Percentiles rank a stretch among this genome's conserved stretches.
phyloP scores from a whole-genome alignment of 2,113 vertebrate genomes.

The Oenanthe oenanthe region DNA sequence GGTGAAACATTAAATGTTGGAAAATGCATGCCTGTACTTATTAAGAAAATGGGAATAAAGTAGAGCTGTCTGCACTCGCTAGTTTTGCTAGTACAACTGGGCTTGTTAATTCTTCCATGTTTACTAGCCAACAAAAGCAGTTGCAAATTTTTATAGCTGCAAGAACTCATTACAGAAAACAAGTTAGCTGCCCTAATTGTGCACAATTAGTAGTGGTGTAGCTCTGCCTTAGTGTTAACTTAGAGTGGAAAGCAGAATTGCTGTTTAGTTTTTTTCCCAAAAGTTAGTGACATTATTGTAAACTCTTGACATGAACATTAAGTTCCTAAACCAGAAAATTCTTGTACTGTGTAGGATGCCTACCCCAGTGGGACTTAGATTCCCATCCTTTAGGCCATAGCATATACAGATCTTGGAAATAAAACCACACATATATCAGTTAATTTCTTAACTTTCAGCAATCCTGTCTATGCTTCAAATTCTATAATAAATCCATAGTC shows the following conservation, averaged over 20 bases:
- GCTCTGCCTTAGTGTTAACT: background rate
- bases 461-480: background rate
- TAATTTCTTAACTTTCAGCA: background rate
- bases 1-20: background rate
- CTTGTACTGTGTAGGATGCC: background rate
- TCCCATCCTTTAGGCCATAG: background rate
- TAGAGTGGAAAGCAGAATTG: background rate
- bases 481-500: background rate
- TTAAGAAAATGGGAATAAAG: background rate
- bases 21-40: background rate
- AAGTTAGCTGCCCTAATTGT: background rate
- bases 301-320: background rate
- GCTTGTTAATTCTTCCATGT: background rate
- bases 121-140: background rate
- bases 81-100: background rate
- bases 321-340: background rate
- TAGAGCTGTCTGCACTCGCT: background rate
- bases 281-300: background rate
- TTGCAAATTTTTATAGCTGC: background rate
- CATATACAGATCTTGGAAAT: background rate
- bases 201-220: background rate
- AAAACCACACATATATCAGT: background rate
- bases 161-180: background rate
- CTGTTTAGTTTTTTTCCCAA: background rate
- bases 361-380: background rate